A percentile compares a stretch with the other conserved stretches of the same genome.
phyloP scores from a whole-genome alignment of 2,888 invertebrate genomes.

The Drosophila mettleri region DNA sequence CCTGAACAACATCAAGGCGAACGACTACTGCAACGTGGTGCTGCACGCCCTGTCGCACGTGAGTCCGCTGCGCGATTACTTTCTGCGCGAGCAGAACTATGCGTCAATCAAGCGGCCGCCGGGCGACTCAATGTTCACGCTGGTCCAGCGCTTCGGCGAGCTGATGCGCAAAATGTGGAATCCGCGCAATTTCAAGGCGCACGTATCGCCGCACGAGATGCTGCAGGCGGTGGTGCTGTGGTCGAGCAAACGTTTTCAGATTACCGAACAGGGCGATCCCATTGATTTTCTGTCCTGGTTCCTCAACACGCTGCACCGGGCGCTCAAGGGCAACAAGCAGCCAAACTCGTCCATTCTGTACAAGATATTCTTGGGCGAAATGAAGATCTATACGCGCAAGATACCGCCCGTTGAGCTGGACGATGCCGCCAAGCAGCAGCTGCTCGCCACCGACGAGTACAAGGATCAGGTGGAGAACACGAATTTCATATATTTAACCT shows the following conservation, averaged over 20 bases:
- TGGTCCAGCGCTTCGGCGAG: slow-evolving; percentile 97
- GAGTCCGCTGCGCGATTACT: slow-evolving; percentile 96
- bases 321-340: slow-evolving; percentile 96
- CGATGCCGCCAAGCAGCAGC: slow-evolving; percentile 93
- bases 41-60: slow-evolving; percentile 98
- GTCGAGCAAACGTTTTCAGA: slow-evolving; percentile 98
- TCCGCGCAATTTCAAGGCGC: slow-evolving; percentile 99
- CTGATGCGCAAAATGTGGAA: slow-evolving; percentile 99
- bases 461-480: slow-evolving; percentile 94
- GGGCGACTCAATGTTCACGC: slow-evolving; percentile 95
- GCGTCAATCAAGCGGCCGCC: slow-evolving; percentile 95
- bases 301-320: slow-evolving; percentile 96
- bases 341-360: slow-evolving; percentile 96
- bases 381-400: slow-evolving; percentile 96
- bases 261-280: slow-evolving; percentile 99
- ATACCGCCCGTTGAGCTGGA: slow-evolving; percentile 96
- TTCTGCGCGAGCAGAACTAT: slow-evolving; percentile 97
- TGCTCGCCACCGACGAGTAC: slow-evolving; percentile 93
- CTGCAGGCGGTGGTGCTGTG: slow-evolving; percentile 98
- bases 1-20: slow-evolving; percentile 99
- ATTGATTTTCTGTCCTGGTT: slow-evolving; percentile 99
- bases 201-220: slow-evolving; percentile 99
- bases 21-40: slow-evolving; percentile 99
- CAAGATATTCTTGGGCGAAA: slow-evolving; percentile 96
- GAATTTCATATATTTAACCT: slow-evolving; percentile 98